Conservation (phyloP, 64 coral and sea anemone genomes). For the Pachyseris speciosa region DNA sequence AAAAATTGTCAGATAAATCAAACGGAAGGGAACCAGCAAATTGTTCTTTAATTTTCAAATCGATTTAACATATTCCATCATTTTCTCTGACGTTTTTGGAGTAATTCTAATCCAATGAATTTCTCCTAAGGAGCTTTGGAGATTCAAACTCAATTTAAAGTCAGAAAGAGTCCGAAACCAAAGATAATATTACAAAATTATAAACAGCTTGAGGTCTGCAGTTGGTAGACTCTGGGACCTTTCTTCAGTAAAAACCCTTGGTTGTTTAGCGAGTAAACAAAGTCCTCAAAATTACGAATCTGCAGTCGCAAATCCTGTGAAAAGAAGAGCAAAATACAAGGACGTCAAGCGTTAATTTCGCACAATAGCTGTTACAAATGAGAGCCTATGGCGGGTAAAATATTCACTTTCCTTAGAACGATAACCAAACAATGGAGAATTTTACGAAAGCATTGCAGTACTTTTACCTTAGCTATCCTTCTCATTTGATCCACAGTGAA, state of each 20-base stretch:
- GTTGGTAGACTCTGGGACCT: constrained; percentile 87
- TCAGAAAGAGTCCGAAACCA: neutral
- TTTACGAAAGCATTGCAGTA: neutral
- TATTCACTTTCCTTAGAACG: too few relatives aligned
- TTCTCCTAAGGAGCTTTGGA: neutral
- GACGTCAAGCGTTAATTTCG: neutral
- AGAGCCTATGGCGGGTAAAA: too few relatives aligned
- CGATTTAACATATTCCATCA: too few relatives aligned
- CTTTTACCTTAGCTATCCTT: constrained; percentile 82
- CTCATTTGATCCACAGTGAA: constrained; percentile 93
- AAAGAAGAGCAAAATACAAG: neutral
- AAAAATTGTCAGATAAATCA: too few relatives aligned
- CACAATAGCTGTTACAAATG: too few relatives aligned
- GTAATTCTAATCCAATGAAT: too few relatives aligned
- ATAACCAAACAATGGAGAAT: too few relatives aligned
- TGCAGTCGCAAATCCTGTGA: constrained; percentile 82
- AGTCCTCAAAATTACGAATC: constrained; percentile 92
- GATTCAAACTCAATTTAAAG: neutral
- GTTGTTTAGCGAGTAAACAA: constrained; percentile 96
- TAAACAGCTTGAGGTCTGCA: constrained; percentile 88
- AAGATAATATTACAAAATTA: constrained; percentile 2
- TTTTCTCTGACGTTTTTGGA: neutral
- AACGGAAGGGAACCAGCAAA: too few relatives aligned
- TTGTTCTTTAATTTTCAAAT: too few relatives aligned
- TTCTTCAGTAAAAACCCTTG: constrained; percentile 96